Conservation (phyloP, 2,888 invertebrate genomes). For the Slavum lentiscoides region DNA sequence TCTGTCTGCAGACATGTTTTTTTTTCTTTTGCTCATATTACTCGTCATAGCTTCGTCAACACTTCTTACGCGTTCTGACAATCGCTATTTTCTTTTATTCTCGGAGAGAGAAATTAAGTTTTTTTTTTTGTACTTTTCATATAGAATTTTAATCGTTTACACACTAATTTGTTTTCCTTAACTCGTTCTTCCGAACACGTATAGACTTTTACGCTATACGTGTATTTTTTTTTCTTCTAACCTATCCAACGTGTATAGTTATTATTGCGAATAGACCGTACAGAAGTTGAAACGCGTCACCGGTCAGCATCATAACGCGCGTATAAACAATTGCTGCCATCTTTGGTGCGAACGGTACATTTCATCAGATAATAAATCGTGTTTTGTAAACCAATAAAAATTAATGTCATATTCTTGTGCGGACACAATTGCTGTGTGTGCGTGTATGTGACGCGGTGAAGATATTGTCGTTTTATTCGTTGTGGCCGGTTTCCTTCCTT, state of each 20-base stretch:
- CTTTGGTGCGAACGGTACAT: conserved; percentile 50
- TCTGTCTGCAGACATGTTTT: too few relatives aligned
- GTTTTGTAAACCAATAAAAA: conserved; percentile 46
- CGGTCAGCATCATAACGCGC: neutral
- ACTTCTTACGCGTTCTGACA: too few relatives aligned
- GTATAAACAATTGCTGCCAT: conserved; percentile 32
- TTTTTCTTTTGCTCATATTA: too few relatives aligned
- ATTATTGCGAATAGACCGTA: too few relatives aligned
- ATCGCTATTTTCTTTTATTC: too few relatives aligned
- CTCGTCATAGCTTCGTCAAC: too few relatives aligned
- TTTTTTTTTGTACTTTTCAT: too few relatives aligned
- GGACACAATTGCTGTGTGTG: conserved; percentile 8
- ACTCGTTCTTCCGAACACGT: too few relatives aligned
- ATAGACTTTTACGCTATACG: too few relatives aligned
- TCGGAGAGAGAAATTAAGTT: too few relatives aligned
- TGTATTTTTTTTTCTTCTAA: neutral
- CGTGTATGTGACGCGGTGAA: conserved; percentile 5
- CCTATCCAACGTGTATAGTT: conserved; percentile 13
- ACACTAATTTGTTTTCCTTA: too few relatives aligned
- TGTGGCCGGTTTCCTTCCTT: conserved; percentile 15
- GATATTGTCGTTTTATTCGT: conserved; percentile 12
- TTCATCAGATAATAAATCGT: conserved; percentile 43
- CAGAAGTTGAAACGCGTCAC: conserved; percentile 11
- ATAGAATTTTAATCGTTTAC: too few relatives aligned
- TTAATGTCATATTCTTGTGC: conserved; percentile 42